Conservation (phyloP, 2,797 vertebrate genomes). For the Podarcis siculus region DNA sequence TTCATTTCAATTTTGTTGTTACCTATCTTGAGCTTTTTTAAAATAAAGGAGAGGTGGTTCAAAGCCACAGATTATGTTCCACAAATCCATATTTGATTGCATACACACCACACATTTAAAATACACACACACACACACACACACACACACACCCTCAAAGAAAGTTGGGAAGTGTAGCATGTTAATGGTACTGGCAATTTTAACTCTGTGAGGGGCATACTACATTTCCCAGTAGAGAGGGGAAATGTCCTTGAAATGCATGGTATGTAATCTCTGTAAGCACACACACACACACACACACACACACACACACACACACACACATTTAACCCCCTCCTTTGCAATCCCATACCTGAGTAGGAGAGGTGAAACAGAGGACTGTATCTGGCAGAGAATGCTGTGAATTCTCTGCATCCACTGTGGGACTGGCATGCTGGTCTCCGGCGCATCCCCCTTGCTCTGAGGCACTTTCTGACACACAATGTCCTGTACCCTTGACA, state of each 20-base stretch:
- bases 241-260: too few species aligned
- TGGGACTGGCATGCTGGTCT: accelerated
- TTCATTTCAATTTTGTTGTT: too few species aligned
- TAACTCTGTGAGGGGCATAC: too few species aligned
- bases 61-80: background rate
- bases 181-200: too few species aligned
- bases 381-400: constrained; percentile 78
- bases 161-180: too few species aligned
- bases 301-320: background rate
- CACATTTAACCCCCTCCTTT: too few species aligned
- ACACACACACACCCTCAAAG: background rate
- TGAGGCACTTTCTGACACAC: accelerated
- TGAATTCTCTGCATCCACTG: constrained; percentile 63
- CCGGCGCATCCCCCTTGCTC: background rate
- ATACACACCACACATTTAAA: background rate
- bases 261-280: too few species aligned
- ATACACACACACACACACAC: background rate
- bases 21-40: too few species aligned
- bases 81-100: background rate
- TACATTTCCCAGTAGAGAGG: too few species aligned
- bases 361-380: constrained; percentile 79
- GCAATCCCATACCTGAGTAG: constrained; percentile 77
- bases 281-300: background rate
- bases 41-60: background rate
- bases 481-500: constrained; percentile 63